Evolutionary conservation across 2,888 invertebrate genomes (phyloP).

Genomic region (Leptinotarsa rubiginosa): DNA sequence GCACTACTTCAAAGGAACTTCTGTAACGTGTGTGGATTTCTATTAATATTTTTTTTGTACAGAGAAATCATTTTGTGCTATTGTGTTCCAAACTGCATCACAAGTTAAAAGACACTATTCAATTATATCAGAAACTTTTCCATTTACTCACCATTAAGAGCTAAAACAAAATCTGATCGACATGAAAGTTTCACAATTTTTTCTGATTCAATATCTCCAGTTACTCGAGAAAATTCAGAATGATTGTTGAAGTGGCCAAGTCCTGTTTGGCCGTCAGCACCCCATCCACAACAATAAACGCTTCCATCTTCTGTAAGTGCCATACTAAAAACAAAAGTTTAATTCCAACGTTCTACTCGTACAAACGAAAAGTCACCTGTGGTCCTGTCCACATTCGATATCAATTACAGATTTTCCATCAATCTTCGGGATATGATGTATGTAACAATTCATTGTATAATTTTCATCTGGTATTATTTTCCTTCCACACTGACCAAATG

Average conservation of each 20-base stretch:
- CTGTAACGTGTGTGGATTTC: no score
- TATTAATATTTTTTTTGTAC: no score
- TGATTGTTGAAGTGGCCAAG: slow-evolving; percentile 76
- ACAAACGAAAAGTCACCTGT: slow-evolving; percentile 71
- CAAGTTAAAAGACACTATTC: no score
- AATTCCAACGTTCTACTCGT: slow-evolving; percentile 11
- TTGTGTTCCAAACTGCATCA: no score
- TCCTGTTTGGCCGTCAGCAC: slow-evolving; percentile 95
- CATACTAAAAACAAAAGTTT: slow-evolving; percentile 69
- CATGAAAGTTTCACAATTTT: slow-evolving; percentile 84
- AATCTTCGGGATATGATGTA: slow-evolving; percentile 75
- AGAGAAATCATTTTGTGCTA: no score
- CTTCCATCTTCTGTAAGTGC: slow-evolving; percentile 83
- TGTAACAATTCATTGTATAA: slow-evolving; percentile 75
- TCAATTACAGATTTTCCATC: slow-evolving; percentile 74
- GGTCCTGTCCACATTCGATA: slow-evolving; percentile 92
- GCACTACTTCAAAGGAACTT: no score
- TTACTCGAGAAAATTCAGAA: slow-evolving; percentile 71
- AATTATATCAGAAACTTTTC: background rate
- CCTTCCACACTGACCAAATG: slow-evolving; percentile 94
- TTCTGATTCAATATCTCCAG: slow-evolving; percentile 87
- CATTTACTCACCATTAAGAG: slow-evolving; percentile 78
- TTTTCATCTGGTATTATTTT: slow-evolving; percentile 81
- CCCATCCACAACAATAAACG: slow-evolving; percentile 92
- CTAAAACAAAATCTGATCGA: slow-evolving; percentile 88